Percentiles rank a stretch among this genome's conserved stretches.
Conservation (phyloP, 2,113 vertebrate species). For the Casuarius casuarius region DNA sequence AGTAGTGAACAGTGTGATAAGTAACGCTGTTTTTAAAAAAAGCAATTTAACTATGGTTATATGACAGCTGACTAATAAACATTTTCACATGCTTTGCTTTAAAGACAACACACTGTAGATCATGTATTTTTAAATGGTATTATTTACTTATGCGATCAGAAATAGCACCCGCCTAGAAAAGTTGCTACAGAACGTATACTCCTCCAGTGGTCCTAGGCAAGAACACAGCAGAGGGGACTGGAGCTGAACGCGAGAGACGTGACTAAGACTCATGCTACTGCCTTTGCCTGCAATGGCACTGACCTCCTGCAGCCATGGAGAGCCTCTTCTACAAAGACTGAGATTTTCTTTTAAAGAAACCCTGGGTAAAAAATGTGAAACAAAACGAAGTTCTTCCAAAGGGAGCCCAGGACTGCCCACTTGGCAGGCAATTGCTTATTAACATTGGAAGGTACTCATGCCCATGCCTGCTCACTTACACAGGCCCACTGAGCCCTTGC, state of each 20-base stretch:
- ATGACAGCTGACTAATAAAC: not conserved
- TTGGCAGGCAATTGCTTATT: accelerated
- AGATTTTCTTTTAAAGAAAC: not conserved
- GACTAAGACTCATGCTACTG: not conserved
- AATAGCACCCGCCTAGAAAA: not conserved
- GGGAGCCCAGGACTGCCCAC: not conserved
- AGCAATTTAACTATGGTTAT: accelerated
- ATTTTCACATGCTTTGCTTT: not conserved
- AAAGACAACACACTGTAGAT: not conserved
- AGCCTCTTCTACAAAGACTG: not conserved
- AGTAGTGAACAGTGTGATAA: not conserved
- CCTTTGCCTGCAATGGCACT: not conserved
- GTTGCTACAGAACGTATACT: not conserved
- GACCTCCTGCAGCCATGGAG: not conserved
- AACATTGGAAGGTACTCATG: not conserved
- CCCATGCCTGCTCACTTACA: not conserved
- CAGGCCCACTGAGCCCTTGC: accelerated
- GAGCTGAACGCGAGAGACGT: not conserved
- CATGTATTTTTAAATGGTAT: not conserved
- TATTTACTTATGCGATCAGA: not conserved
- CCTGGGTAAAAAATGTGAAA: not conserved
- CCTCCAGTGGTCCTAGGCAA: not conserved
- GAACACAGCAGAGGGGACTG: not conserved
- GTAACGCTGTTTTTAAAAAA: not conserved
- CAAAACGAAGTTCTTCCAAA: not conserved